Evolutionary conservation across 2,888 invertebrate species (phyloP).

Genomic region (Malthinus seriepunctatus): DNA sequence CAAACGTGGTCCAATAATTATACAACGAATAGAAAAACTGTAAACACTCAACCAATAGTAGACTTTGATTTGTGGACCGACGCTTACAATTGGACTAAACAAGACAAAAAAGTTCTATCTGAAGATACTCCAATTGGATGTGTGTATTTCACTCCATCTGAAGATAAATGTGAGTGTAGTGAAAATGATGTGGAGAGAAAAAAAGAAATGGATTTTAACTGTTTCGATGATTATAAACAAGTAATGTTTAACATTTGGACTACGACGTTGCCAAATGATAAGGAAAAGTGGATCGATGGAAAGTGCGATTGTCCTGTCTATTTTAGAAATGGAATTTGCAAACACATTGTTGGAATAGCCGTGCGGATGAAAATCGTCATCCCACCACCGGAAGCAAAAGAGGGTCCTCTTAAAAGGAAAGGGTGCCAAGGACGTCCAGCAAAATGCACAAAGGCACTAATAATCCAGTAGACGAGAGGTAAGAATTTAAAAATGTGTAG

Average conservation of each 20-base stretch:
- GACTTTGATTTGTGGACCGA: neutral
- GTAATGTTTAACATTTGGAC: neutral
- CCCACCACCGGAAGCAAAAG: conserved; percentile 9
- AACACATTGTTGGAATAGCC: conserved; percentile 9
- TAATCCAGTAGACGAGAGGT: neutral
- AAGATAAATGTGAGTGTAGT: neutral
- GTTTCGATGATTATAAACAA: neutral
- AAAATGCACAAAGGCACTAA: conserved; percentile 1
- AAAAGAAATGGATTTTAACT: neutral
- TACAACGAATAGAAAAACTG: neutral
- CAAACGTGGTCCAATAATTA: neutral
- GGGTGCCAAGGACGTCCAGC: conserved; percentile 5
- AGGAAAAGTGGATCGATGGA: conserved; percentile 8
- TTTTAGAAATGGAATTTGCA: conserved; percentile 10
- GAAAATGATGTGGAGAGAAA: neutral
- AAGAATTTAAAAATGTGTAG: too few species aligned
- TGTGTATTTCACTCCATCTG: neutral
- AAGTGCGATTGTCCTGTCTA: conserved; percentile 8
- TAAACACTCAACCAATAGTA: neutral
- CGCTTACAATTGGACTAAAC: neutral
- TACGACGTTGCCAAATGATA: neutral
- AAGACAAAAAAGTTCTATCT: neutral
- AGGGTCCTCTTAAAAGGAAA: conserved; percentile 9
- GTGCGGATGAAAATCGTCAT: conserved; percentile 4
- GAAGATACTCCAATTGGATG: neutral